Percentiles rank a stretch among this genome's conserved stretches.
Evolutionary conservation across 2,888 invertebrate genomes (phyloP).

Genomic region (Megastigmus dorsalis): DNA sequence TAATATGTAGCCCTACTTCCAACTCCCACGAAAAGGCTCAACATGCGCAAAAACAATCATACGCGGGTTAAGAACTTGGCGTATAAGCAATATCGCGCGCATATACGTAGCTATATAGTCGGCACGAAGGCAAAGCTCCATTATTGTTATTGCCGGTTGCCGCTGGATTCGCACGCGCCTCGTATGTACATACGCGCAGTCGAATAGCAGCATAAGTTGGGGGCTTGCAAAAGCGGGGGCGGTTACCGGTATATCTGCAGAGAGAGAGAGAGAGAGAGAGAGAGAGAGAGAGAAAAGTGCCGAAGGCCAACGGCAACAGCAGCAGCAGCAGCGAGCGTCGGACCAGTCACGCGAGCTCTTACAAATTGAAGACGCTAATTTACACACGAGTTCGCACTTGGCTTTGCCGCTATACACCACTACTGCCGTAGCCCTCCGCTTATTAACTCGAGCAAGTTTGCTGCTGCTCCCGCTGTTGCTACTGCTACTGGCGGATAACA

Average conservation of each 20-base stretch:
- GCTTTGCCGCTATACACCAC: constrained; percentile 48
- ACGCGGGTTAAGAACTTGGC: no score
- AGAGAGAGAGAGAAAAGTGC: constrained; percentile 35
- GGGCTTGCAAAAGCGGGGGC: no score
- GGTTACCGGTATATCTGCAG: no score
- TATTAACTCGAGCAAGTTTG: constrained; percentile 71
- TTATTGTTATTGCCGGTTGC: no score
- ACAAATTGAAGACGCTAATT: constrained; percentile 73
- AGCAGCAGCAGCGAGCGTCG: constrained; percentile 24
- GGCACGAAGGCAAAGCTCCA: no score
- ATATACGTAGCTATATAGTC: no score
- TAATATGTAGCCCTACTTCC: no score
- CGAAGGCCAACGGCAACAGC: constrained; percentile 12
- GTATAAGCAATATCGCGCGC: neutral
- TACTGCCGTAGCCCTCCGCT: constrained; percentile 61
- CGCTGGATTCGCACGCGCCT: no score
- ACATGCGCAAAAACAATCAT: no score
- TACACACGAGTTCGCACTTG: constrained; percentile 70
- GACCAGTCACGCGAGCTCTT: constrained; percentile 66
- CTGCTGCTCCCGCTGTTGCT: constrained; percentile 56
- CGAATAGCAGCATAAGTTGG: no score
- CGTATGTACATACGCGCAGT: neutral
- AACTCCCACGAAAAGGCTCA: no score
- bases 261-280: neutral
- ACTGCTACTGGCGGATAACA: constrained; percentile 66